Evolutionary conservation across 2,797 vertebrate species (phyloP), one percentile per base, ranked within the genome.

Genomic region (Spinus pinus): DNA sequence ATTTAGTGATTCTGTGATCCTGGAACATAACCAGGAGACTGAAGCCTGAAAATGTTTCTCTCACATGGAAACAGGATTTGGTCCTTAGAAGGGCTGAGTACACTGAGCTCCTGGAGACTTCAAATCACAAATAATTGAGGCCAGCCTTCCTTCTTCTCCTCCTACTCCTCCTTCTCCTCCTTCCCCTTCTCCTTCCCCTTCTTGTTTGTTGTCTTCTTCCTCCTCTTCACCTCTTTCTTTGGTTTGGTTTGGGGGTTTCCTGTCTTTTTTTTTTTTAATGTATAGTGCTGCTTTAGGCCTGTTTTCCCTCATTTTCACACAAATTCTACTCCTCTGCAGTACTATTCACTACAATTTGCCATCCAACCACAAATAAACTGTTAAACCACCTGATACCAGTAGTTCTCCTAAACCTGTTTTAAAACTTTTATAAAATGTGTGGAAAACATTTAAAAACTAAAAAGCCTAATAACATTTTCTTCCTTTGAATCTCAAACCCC

Each of bases 141-240:
- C 12, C 23, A 56, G 13, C 4, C 6, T 19, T 51, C 16, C 8
- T 30, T 12, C 2, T 16, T 5, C 1, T 41, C 5, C 8, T 28
- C 5, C 2, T 13, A 5, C 2, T 10, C 20, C 2, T 12, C 4
- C 19, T 21, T 3, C 2, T 13, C 5, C 2, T 14, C 4, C 33
- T 33, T 33, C 33, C 31, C 6, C 11, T 22, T 6, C 2, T 16
- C 5, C 1, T 8, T 8, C 2, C 8, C 6, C 7, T 10, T 54
- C 51, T n/a, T n/a, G 20, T n/a, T n/a, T 17, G 8, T 33, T 25
- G 23, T 46, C 12, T 25, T 9, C 42, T 10, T 10, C 31, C 9
- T 10, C 23, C 13, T 5, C 22, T 65, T 6, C 44, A 44, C 7
- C 11, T 19, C 8, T 7, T 1, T 22, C 50, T 23, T 24, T 17